Evolutionary conservation across 1,140 invertebrate species (phyloP).

Genomic region (Hyposmocoma kahamanoa): DNA sequence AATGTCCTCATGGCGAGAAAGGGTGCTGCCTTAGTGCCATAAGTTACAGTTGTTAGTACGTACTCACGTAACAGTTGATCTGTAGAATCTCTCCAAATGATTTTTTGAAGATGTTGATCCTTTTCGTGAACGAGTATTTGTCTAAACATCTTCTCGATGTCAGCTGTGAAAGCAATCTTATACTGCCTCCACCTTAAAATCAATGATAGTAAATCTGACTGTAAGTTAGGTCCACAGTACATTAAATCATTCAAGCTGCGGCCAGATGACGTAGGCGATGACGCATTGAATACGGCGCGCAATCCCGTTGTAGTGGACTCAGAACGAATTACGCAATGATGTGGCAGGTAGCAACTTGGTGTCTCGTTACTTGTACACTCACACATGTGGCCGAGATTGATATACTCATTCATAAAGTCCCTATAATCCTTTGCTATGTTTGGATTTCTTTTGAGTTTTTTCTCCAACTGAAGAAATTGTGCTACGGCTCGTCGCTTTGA

Average conservation of each 20-base stretch:
- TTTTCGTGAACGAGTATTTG: background rate
- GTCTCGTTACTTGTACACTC: background rate
- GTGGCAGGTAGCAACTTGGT: background rate
- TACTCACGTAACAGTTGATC: background rate
- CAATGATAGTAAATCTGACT: background rate
- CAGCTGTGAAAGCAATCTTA: background rate
- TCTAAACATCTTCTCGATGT: constrained; percentile 4
- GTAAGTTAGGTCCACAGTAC: constrained; percentile 2
- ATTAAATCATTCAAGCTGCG: constrained; percentile 4
- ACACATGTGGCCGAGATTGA: background rate
- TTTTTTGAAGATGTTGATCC: background rate
- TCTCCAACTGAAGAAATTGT: constrained; percentile 1
- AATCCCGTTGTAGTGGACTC: background rate
- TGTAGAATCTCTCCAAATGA: background rate
- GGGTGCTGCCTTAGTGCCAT: background rate
- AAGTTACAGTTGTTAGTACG: background rate
- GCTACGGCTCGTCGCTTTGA: constrained; percentile 1
- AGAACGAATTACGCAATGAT: background rate
- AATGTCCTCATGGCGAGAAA: constrained; percentile 3
- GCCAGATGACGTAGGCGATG: background rate
- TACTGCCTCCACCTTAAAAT: constrained; percentile 4
- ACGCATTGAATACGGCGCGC: background rate
- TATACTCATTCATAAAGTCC: background rate
- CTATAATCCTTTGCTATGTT: background rate
- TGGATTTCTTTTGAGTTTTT: background rate